Evolutionary conservation across 2,113 vertebrate species (phyloP), one percentile per base, ranked within the genome.

Genomic region (Gnathonemus longibarbis): DNA sequence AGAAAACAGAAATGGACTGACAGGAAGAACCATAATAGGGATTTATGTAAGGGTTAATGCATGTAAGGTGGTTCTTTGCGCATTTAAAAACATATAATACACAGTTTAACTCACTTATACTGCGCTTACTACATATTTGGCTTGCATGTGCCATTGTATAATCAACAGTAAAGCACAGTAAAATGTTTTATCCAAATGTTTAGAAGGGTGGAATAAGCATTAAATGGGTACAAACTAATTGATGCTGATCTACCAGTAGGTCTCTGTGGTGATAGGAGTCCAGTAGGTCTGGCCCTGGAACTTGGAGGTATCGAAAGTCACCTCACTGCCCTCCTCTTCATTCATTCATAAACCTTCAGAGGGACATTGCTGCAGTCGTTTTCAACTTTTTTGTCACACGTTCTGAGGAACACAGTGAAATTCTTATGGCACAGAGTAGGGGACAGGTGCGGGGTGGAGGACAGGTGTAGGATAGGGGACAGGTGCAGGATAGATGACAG

Each of bases 261-360:
- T 91, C 91, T 95, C 88, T 35, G 92, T 5, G 24, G 93, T 94
- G 86, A 94, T 93, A 0, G 94, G 93, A 6, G 93, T 94, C 95
- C 94, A 95, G 91, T 77, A 50, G 91, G 95, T 92, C 70, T 93
- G 48, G 3, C 94, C 94, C 88, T 89, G 88, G 91, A 92, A 95
- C 90, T 88, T 10, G 66, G 9, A 93, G 77, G 0, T 46, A 87
- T 95, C 93, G 19, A 93, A 94, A 77, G 93, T 74, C 46, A 94
- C 90, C 91, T 92, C 92, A 49, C 94, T 95, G 84, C 92, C 94
- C 89, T 94, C 88, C 48, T 92, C 56, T 48, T 49, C 91, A 21
- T 10, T 27, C n/a, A 85, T 31, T 13, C 74, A n/a, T 62, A n/a
- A 56, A 5, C 58, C 58, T 24, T n/a, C 24, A 66, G 7, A 66